Evolutionary conservation across 2,797 vertebrate genomes (phyloP), one percentile per base, ranked within the genome.

Genomic region (Chromis chromis): DNA sequence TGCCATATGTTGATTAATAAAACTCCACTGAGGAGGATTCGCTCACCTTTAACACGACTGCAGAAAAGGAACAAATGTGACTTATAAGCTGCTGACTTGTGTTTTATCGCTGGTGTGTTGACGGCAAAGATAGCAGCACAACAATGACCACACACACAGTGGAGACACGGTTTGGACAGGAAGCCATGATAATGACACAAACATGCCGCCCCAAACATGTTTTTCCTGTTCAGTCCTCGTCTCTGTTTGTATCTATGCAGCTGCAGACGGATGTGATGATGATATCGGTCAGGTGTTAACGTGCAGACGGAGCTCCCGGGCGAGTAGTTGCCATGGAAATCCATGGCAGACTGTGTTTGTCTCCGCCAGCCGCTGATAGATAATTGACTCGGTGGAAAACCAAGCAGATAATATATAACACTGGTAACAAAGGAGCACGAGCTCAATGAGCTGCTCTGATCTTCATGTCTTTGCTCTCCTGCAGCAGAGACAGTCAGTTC

Each of bases 241-340:
- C 36, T 40, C 9, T 3, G 59, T 55, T 68, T 71, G 27, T 17
- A 1, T 63, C 13, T 57, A 25, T 16, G 65, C 49, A 52, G 65
- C 54, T 14, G 33, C 36, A 44, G 10, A 53, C 63, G 10, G 52
- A 39, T 48, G 17, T 72, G 6, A 68, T 54, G 56, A 71, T 57
- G 56, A 62, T 59, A 52, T n/a, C 24, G 62, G 57, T 67, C 70
- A 85, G 78, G 68, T 72, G 71, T 39, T 65, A 57, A 53, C 49
- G 6, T 14, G 72, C 1, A 48, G 8, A 24, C 25, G 52, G 2
- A 7, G 21, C 85, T 71, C 64, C 70, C 63, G 74, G 83, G 72
- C 28, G 76, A 65, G 60, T 44, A n/a, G 92, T 91, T 90, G 83
- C 92, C 89, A 91, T 91, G 91, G 92, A 81, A 90, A 94, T 88